A percentile compares a stretch with the other conserved stretches of the same genome.
These are phyloP conservation scores for Styela plicata DNA, from an alignment of 23 tunicate genomes.

Conservation along the genomic window DNA sequence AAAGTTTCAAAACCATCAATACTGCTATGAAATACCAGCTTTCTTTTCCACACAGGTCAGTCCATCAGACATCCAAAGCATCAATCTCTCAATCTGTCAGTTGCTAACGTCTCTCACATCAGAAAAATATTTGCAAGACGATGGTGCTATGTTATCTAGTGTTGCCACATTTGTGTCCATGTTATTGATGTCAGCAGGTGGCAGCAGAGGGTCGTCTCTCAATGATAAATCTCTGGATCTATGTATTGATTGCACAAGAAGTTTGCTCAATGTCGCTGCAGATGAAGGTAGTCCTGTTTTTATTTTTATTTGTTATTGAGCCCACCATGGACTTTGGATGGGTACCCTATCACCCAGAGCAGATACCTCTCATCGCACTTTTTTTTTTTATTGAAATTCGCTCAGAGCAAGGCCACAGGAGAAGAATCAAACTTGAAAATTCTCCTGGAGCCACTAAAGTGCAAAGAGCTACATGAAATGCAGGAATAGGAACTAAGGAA, in stretches of 20 bases:
- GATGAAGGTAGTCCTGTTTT: neutral
- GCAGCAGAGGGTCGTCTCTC: neutral
- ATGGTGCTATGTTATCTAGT: neutral
- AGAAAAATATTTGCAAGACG: neutral
- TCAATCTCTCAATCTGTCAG: neutral
- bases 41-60: neutral
- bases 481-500: too few relatives aligned
- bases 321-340: too few relatives aligned
- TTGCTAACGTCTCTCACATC: neutral
- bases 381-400: too few relatives aligned
- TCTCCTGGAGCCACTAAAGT: too few relatives aligned
- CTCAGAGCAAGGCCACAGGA: too few relatives aligned
- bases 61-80: neutral
- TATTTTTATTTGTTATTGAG: too few relatives aligned
- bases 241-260: neutral
- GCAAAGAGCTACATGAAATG: too few relatives aligned
- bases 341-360: too few relatives aligned
- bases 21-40: too few relatives aligned
- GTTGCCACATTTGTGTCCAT: slow-evolving; percentile 1
- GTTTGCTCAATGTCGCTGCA: neutral
- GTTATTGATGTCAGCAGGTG: slow-evolving; percentile 6
- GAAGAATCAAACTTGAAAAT: too few relatives aligned
- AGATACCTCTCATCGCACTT: too few relatives aligned
- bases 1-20: too few relatives aligned
- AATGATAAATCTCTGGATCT: neutral